These are phyloP conservation scores for Sinocyclocheilus maitianheensis DNA, from an alignment of 2,113 vertebrate species.

Conservation along the genomic window DNA sequence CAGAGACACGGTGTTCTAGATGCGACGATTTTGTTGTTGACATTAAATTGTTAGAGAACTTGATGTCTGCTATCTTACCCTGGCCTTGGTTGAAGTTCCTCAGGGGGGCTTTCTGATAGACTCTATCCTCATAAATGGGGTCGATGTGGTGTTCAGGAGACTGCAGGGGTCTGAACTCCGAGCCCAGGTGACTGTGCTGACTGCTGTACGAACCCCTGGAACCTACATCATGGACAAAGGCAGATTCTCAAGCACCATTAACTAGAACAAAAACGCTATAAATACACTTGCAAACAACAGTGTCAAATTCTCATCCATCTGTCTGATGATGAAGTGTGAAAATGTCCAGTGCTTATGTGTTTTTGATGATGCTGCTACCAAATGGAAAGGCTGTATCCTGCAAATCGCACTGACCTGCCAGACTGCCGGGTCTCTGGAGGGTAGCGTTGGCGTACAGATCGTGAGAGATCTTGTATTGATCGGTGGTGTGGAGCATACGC, in stretches of 20 bases:
- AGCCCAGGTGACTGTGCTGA: conserved; percentile 94
- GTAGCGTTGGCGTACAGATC: conserved; percentile 95
- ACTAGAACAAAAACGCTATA: background rate
- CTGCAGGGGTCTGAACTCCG: conserved; percentile 93
- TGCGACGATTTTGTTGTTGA: conserved; percentile 73
- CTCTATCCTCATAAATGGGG: conserved; percentile 97
- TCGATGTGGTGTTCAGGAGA: conserved; percentile 98
- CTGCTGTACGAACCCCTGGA: conserved; percentile 96
- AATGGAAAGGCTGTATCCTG: conserved; percentile 24
- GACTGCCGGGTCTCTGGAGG: conserved; percentile 95
- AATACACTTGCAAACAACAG: background rate
- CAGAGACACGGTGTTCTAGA: background rate
- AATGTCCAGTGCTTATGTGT: background rate
- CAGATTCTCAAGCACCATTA: conserved; percentile 2
- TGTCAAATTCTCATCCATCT: background rate
- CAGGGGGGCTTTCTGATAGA: conserved; percentile 97
- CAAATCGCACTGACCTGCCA: conserved; percentile 83
- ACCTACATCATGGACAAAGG: conserved; percentile 64
- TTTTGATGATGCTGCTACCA: background rate
- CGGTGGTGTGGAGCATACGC: conserved; percentile 88
- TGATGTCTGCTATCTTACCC: conserved; percentile 81
- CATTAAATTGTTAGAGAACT: conserved; percentile 41
- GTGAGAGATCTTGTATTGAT: conserved; percentile 94
- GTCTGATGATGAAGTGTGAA: background rate
- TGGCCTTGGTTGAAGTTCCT: conserved; percentile 93